Evolutionary conservation across 2,113 vertebrate genomes (phyloP).

Genomic region (Eidolon helvum): DNA sequence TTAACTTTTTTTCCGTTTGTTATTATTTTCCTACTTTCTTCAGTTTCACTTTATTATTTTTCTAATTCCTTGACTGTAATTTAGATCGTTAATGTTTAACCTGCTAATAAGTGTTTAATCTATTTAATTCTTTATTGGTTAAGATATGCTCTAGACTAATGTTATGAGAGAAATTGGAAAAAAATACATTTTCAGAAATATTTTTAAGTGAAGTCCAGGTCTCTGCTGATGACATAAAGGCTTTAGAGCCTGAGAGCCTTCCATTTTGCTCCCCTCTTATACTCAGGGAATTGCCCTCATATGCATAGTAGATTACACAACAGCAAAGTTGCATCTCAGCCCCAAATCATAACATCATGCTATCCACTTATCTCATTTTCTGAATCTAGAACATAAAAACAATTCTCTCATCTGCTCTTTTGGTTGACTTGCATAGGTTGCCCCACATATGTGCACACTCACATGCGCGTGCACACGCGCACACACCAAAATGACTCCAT

Average conservation of each 20-base stretch:
- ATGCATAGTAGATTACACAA: too few relatives aligned
- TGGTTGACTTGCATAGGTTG: not conserved
- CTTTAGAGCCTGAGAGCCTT: not conserved
- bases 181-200: slow-evolving; percentile 13
- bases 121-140: not conserved
- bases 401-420: not conserved
- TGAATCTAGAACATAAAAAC: not conserved
- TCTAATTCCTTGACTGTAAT: not conserved
- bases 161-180: not conserved
- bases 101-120: not conserved
- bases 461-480: accelerated
- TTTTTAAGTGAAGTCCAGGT: not conserved
- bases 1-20: not conserved
- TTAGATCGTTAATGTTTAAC: not conserved
- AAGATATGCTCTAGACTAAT: not conserved
- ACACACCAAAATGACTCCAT: not conserved
- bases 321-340: not conserved
- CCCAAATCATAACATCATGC: not conserved
- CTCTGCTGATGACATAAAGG: not conserved
- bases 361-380: not conserved
- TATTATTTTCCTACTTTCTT: not conserved
- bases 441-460: too few relatives aligned
- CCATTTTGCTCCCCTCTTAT: not conserved
- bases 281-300: not conserved
- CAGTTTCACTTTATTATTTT: not conserved